Percentiles rank a stretch among this genome's conserved stretches.
phyloP scores from a whole-genome alignment of 2,113 vertebrate species.

The Vicugna pacos region DNA sequence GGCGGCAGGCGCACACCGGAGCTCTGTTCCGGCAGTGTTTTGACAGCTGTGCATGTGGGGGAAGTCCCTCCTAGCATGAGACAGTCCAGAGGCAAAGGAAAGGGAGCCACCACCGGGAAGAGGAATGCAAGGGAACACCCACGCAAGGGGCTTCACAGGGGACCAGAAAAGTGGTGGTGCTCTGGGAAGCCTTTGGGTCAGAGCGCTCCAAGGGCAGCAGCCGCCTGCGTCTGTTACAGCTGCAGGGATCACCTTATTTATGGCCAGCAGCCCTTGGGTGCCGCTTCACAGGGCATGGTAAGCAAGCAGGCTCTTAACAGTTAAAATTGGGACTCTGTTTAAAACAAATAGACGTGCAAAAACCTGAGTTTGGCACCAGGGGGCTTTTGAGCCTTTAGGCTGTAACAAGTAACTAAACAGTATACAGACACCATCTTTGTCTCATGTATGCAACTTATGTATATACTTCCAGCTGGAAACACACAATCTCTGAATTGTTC shows the following conservation, averaged over 20 bases:
- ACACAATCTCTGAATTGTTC: neutral
- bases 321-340: neutral
- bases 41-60: neutral
- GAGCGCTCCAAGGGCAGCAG: neutral
- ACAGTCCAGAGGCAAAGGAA: neutral
- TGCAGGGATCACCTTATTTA: neutral
- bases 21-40: neutral
- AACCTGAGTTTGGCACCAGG: neutral
- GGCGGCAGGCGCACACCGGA: neutral
- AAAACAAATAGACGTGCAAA: neutral
- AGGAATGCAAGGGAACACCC: too few species aligned
- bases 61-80: neutral
- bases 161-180: too few species aligned
- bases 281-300: neutral
- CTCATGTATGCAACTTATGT: neutral
- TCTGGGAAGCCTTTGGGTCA: neutral
- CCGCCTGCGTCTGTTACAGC: neutral
- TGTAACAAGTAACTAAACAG: neutral
- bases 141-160: neutral
- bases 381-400: neutral
- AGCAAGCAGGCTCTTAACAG: neutral
- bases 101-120: too few species aligned
- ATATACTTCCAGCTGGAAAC: neutral
- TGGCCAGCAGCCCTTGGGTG: neutral
- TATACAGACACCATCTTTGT: neutral